Evolutionary conservation across 2,888 invertebrate species (phyloP), one percentile per base, ranked within the genome.

Genomic region (Cecidostiba fungosa): DNA sequence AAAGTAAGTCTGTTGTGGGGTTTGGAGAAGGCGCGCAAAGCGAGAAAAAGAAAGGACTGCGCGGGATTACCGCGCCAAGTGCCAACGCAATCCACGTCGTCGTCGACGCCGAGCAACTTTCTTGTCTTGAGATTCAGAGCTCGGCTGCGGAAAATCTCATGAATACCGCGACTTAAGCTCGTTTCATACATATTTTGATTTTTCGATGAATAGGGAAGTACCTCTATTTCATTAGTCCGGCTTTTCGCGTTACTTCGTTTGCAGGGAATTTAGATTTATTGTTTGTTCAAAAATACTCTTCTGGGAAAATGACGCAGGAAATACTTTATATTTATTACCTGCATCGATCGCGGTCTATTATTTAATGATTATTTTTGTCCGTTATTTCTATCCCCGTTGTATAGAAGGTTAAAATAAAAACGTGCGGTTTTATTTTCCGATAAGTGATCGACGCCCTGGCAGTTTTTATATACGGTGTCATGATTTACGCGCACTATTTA

Each of bases 211-310:
- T 72, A 81, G 76, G 1, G 70, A 78, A 70, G 66, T 39, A 29
- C 50, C 74, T 77, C 77, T 72, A 47, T 85, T 86, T 86, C 84
- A 78, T 87, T 81, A 82, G 73, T 74, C 82, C 54, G 69, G 76
- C 43, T 32, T 84, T 85, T 59, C 59, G 6, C 59, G 77, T 79
- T 83, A 66, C 19, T 36, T 39, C 36, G 8, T 72, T 32, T 72
- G 23, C 0, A 16, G 19, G 6, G 16, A n/a, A 16, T 16, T 4
- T 6, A 5, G 54, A 16, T 54, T 54, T 19, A n/a, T 54, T 54
- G 43, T 10, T 1, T 0, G 39, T 39, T 39, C 39, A 19, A 16
- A 59, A n/a, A 59, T 59, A n/a, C n/a, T n/a, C n/a, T n/a, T n/a
- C n/a, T n/a, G n/a, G n/a, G n/a, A n/a, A n/a, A 16, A 19, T 23